phyloP scores from a whole-genome alignment of 2,888 invertebrate genomes.

The Lasioglossum leucozonium region DNA sequence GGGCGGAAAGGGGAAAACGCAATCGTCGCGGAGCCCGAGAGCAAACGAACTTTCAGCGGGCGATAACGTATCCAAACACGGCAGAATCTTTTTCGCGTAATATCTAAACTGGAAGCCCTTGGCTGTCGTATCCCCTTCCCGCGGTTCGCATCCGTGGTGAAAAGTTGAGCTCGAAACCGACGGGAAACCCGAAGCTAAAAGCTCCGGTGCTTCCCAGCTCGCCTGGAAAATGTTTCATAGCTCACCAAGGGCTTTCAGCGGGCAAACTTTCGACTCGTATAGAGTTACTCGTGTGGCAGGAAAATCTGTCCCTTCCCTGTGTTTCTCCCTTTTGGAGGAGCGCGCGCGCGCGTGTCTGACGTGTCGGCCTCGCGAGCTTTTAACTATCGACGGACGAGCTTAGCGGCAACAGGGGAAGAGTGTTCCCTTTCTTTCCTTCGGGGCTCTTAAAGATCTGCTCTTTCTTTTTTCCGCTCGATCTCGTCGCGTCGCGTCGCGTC shows the following conservation, averaged over 20 bases:
- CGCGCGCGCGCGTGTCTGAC: neutral
- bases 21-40: neutral
- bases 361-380: slow-evolving; percentile 12
- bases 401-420: neutral
- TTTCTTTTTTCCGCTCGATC: neutral
- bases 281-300: slow-evolving; percentile 56
- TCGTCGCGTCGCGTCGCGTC: neutral
- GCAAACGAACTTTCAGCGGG: slow-evolving; percentile 10
- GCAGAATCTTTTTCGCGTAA: slow-evolving; percentile 39
- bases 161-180: slow-evolving; percentile 61
- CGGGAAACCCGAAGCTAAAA: slow-evolving; percentile 63
- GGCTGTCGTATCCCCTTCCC: slow-evolving; percentile 13
- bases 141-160: slow-evolving; percentile 27
- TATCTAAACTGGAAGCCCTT: slow-evolving; percentile 26
- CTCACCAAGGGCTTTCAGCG: slow-evolving; percentile 56
- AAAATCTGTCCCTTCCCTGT: slow-evolving; percentile 42
- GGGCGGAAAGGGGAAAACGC: neutral
- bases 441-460: neutral
- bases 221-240: slow-evolving; percentile 56
- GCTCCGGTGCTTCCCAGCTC: slow-evolving; percentile 45
- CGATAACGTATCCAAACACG: slow-evolving; percentile 24
- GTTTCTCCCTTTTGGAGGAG: slow-evolving; percentile 24
- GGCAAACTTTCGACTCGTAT: slow-evolving; percentile 50
- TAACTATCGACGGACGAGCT: slow-evolving; percentile 12
- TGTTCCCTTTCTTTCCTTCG: neutral